Evolutionary conservation across 2,113 vertebrate genomes (phyloP).

Genomic region (Blennius ocellaris): DNA sequence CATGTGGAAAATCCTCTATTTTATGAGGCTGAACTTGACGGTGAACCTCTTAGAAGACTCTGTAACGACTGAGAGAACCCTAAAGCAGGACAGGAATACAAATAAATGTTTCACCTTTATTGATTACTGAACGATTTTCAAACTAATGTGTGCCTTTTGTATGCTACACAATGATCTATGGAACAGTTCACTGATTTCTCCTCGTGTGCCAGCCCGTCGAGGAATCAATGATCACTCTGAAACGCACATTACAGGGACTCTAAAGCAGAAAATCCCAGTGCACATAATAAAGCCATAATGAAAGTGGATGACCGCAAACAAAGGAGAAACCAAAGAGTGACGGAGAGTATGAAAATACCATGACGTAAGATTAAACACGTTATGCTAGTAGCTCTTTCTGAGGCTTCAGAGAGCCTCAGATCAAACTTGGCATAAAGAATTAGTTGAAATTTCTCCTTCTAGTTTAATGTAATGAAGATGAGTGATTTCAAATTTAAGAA

Average conservation of each 20-base stretch:
- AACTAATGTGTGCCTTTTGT: conserved; percentile 47
- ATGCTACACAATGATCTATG: conserved; percentile 31
- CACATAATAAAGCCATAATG: conserved; percentile 62
- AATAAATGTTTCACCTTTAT: conserved; percentile 26
- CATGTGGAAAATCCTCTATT: conserved; percentile 4
- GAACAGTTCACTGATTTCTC: conserved; percentile 43
- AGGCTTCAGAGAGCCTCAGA: neutral
- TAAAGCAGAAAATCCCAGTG: conserved; percentile 34
- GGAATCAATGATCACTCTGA: conserved; percentile 63
- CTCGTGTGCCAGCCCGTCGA: conserved; percentile 26
- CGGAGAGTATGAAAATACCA: conserved; percentile 28
- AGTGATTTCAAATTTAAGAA: no score
- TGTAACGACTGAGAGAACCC: neutral
- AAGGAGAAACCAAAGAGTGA: conserved; percentile 15
- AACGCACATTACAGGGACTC: conserved; percentile 46
- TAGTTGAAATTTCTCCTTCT: no score
- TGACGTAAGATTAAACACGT: neutral
- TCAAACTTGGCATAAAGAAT: no score
- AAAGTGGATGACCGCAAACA: conserved; percentile 48
- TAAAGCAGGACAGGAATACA: neutral
- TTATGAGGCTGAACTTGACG: conserved; percentile 39
- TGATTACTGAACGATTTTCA: conserved; percentile 58
- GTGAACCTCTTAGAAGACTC: conserved; percentile 13
- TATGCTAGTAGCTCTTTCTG: conserved; percentile 14
- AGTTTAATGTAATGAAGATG: no score